Evolutionary conservation across 2,797 vertebrate species (phyloP).

Genomic region (Amblyopsis hoosieri): DNA sequence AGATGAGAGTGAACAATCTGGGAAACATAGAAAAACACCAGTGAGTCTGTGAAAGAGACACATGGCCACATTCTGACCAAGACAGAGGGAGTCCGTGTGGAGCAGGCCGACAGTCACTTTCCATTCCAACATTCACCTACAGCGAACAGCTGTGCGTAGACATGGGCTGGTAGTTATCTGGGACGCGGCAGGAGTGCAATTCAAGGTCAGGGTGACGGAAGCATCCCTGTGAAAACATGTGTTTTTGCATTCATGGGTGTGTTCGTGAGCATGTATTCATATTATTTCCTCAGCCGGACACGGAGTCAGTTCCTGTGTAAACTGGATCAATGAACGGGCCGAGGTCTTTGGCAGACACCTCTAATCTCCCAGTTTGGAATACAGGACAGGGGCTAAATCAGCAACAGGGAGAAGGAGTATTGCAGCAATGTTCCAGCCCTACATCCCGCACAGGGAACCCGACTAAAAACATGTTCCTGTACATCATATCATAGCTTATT

Average conservation of each 20-base stretch:
- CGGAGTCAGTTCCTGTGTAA: constrained; percentile 21
- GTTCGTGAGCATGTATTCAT: not conserved
- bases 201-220: constrained; percentile 7
- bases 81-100: constrained; percentile 58
- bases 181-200: constrained; percentile 22
- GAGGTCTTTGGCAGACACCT: constrained; percentile 20
- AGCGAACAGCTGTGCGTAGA: constrained; percentile 47
- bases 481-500: constrained; percentile 37
- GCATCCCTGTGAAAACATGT: not conserved
- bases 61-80: constrained; percentile 71
- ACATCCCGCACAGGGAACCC: constrained; percentile 34
- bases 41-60: constrained; percentile 61
- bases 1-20: constrained; percentile 72
- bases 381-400: constrained; percentile 21
- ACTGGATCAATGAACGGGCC: constrained; percentile 31
- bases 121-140: constrained; percentile 43
- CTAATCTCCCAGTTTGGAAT: constrained; percentile 21
- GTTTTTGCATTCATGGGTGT: constrained; percentile 2
- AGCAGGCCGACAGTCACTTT: constrained; percentile 58
- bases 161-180: constrained; percentile 54
- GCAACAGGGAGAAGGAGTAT: constrained; percentile 49
- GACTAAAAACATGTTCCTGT: constrained; percentile 23
- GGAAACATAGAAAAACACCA: constrained; percentile 60
- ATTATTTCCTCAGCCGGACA: constrained; percentile 18
- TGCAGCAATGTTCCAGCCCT: constrained; percentile 38